Conservation (phyloP, 2,113 vertebrate species). For the Bubo scandiacus region DNA sequence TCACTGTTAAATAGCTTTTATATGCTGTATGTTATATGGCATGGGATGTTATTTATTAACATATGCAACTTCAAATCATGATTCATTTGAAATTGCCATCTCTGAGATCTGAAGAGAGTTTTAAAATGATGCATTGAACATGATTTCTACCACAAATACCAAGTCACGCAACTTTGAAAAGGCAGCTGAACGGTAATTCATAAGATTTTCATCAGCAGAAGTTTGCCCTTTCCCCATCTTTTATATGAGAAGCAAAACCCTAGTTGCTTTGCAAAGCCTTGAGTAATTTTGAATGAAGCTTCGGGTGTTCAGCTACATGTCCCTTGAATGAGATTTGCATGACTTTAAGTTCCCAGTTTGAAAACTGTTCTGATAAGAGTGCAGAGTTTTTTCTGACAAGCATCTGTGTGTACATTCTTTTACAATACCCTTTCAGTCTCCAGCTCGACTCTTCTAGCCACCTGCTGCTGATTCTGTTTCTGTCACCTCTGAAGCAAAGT, state of each 20-base stretch:
- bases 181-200: neutral
- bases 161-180: neutral
- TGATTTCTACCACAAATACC: neutral
- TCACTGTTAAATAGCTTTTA: neutral
- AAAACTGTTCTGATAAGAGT: neutral
- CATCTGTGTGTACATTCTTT: neutral
- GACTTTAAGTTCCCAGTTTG: neutral
- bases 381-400: neutral
- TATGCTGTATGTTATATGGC: neutral
- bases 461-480: neutral
- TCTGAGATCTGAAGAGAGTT: neutral
- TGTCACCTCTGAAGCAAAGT: neutral
- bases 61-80: neutral
- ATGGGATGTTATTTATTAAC: neutral
- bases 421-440: neutral
- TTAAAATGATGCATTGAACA: neutral
- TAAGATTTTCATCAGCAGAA: neutral
- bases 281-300: neutral
- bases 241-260: neutral
- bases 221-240: neutral
- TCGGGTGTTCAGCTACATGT: neutral
- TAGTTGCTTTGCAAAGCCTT: neutral
- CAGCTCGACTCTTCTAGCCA: neutral
- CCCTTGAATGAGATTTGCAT: neutral
- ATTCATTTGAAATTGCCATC: neutral